Evolutionary conservation across 2,888 invertebrate species (phyloP), one percentile per base, ranked within the genome.

Genomic region (Odontomyia ornata): DNA sequence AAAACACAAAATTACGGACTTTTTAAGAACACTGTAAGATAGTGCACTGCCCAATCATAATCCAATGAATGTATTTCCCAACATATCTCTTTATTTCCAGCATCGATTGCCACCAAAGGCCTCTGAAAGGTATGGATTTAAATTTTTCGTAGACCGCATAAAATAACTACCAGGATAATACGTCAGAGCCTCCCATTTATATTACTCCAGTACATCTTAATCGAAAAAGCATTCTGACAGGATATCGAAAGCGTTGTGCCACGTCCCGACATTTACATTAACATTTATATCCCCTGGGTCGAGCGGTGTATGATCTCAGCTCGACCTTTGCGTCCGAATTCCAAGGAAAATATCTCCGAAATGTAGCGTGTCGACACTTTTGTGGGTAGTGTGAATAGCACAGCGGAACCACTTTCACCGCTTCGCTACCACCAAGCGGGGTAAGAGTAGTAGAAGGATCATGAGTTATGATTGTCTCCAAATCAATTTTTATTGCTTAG

Each of bases 401-500:
- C 11, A 52, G 15, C 7, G 7, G 52, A n/a, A 60, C 57, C 57
- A 60, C 25, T 25, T 23, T 25, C 57, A 23, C 57, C 25, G 23
- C 7, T 60, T 60, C 23, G 5, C 57, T 15, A 23, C 57, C 21
- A 23, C 57, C 18, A 23, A 64, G 18, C 64, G 30, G 27, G 64
- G 15, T 30, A 18, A 5, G 25, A 30, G 15, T 64, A 21, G n/a
- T 30, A 60, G 57, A 73, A 47, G 65, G 72, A 76, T 72, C 78
- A 78, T 76, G 73, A 76, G 57, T 76, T 78, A 78, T 78, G 78
- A 78, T 78, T 78, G 78, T 78, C 73, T 78, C 76, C 67, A 67
- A 78, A 78, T 78, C 78, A 78, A 72, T 78, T 78, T 78, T 78
- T 78, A 78, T 78, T 78, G 75, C 78, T 64, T 56, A 52, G 65